Percentiles rank a stretch among this genome's conserved stretches.
These are phyloP conservation scores for Pedetes capensis DNA, from an alignment of 2,113 vertebrate species.

Conservation along the genomic window DNA sequence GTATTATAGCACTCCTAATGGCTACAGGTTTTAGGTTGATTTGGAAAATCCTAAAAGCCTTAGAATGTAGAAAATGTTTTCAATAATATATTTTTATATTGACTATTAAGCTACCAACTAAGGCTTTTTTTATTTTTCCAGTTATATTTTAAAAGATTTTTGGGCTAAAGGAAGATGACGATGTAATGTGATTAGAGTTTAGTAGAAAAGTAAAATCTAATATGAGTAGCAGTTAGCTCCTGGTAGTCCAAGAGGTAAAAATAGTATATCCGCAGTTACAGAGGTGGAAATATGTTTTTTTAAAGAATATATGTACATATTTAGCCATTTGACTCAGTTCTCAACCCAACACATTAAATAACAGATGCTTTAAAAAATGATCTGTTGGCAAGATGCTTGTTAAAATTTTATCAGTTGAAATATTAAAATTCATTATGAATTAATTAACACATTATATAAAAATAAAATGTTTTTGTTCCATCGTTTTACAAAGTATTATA, in stretches of 20 bases:
- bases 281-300: conserved; percentile 76
- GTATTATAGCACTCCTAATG: no score
- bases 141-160: conserved; percentile 20
- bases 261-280: conserved; percentile 62
- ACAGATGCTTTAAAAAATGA: conserved; percentile 84
- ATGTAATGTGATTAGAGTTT: not conserved
- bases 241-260: conserved; percentile 81
- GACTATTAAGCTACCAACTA: not conserved
- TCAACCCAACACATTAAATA: conserved; percentile 81
- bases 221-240: conserved; percentile 82
- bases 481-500: conserved; percentile 79
- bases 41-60: conserved; percentile 58
- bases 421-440: conserved; percentile 85
- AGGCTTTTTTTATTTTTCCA: not conserved
- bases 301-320: conserved; percentile 80
- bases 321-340: conserved; percentile 82
- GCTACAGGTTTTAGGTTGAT: conserved; percentile 49
- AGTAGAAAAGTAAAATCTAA: conserved; percentile 67
- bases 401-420: conserved; percentile 83
- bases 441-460: conserved; percentile 85
- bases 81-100: not conserved
- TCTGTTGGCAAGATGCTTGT: conserved; percentile 82
- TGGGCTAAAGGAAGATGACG: not conserved
- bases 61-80: not conserved
- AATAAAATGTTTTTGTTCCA: conserved; percentile 84